These are phyloP conservation scores for Pheosia tremula DNA, from an alignment of 2,888 invertebrate species.

Conservation along the genomic window DNA sequence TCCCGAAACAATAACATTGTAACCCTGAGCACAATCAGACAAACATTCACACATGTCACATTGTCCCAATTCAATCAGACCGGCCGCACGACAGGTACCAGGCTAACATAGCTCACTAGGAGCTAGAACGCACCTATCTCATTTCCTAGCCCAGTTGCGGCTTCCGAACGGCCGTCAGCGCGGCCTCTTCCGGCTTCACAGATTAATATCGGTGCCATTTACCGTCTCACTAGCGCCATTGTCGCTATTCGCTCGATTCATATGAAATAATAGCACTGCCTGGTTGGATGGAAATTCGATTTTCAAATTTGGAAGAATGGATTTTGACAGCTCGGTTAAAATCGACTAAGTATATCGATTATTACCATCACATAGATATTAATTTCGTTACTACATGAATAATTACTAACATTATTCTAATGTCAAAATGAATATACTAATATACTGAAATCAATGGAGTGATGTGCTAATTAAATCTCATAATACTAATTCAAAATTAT, in stretches of 20 bases:
- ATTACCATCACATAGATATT: neutral
- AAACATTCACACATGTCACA: conserved; percentile 25
- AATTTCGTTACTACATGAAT: neutral
- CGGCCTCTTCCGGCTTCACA: conserved; percentile 78
- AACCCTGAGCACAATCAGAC: conserved; percentile 11
- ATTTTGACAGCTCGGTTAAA: conserved; percentile 6
- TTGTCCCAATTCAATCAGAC: conserved; percentile 44
- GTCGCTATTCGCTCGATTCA: conserved; percentile 69
- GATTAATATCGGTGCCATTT: conserved; percentile 82
- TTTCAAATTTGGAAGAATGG: conserved; percentile 28
- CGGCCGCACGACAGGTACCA: conserved; percentile 37
- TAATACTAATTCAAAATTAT: neutral
- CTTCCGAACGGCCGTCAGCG: conserved; percentile 79
- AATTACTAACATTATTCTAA: too few species aligned
- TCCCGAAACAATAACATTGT: conserved; percentile 31
- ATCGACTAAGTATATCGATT: conserved; percentile 2
- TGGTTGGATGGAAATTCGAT: conserved; percentile 33
- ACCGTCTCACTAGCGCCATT: conserved; percentile 72
- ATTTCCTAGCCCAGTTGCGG: conserved; percentile 83
- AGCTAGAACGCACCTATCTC: conserved; percentile 79
- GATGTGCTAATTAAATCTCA: neutral
- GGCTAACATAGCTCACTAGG: conserved; percentile 54
- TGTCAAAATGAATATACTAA: too few species aligned
- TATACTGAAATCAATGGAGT: too few species aligned
- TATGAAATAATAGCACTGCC: conserved; percentile 30